Conservation (phyloP, 2,888 invertebrate genomes). For the Phaonia tiefii region DNA sequence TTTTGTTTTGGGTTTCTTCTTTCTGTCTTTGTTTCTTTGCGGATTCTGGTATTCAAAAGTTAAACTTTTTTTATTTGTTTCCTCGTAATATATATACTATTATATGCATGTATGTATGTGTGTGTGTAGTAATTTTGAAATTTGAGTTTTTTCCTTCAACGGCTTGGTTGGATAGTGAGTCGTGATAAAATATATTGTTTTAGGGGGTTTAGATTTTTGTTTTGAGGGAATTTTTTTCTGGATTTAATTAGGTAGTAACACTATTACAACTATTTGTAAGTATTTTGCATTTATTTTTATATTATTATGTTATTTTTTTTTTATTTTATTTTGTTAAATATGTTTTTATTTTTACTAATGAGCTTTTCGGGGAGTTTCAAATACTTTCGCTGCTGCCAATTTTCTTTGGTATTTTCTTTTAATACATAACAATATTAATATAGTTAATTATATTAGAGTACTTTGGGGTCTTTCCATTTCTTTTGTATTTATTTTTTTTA, state of each 20-base stretch:
- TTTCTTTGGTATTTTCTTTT: slow-evolving; percentile 33
- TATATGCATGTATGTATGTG: too few species aligned
- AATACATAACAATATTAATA: slow-evolving; percentile 40
- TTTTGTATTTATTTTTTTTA: slow-evolving; percentile 56
- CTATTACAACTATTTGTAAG: slow-evolving; percentile 51
- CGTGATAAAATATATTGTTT: slow-evolving; percentile 62
- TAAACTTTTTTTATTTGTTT: slow-evolving; percentile 58
- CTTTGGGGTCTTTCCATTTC: slow-evolving; percentile 39
- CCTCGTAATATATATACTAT: slow-evolving; percentile 48
- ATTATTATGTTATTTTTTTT: slow-evolving; percentile 24
- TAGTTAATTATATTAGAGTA: slow-evolving; percentile 49
- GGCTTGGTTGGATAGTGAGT: slow-evolving; percentile 48
- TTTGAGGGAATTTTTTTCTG: too few species aligned
- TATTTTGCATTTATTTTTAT: slow-evolving; percentile 34
- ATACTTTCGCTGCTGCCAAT: slow-evolving; percentile 43
- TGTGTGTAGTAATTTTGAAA: slow-evolving; percentile 49
- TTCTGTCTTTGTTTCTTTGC: slow-evolving; percentile 26
- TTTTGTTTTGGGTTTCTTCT: slow-evolving; percentile 14
- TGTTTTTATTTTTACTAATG: slow-evolving; percentile 48
- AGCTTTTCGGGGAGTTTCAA: slow-evolving; percentile 42
- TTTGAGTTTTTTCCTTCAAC: slow-evolving; percentile 40
- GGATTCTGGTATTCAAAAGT: slow-evolving; percentile 54
- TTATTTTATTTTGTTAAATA: slow-evolving; percentile 24
- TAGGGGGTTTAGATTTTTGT: slow-evolving; percentile 49
- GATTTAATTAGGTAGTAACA: slow-evolving; percentile 43